Evolutionary conservation across 2,797 vertebrate genomes (phyloP).

Genomic region (Naso thynnoides): DNA sequence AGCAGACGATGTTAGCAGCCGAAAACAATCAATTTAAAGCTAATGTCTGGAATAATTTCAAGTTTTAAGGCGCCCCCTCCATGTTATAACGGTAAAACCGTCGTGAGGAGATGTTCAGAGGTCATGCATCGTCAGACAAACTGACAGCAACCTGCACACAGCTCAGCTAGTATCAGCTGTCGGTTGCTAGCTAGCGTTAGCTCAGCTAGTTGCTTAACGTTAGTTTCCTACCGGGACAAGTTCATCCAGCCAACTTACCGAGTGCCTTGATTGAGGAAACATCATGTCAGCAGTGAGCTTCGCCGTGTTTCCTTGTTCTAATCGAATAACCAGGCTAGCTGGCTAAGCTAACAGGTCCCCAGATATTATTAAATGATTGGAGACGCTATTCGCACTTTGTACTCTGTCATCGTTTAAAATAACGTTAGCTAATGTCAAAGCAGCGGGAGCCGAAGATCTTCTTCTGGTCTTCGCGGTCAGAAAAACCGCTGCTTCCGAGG

Average conservation of each 20-base stretch:
- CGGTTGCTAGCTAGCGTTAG: conserved; percentile 71
- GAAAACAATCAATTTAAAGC: background rate
- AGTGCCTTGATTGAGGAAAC: conserved; percentile 98
- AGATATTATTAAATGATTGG: conserved; percentile 68
- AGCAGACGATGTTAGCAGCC: background rate
- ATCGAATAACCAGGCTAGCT: conserved; percentile 64
- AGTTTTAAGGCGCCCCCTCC: background rate
- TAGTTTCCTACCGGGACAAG: conserved; percentile 55
- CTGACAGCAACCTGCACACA: conserved; percentile 58
- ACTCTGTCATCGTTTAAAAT: conserved; percentile 78
- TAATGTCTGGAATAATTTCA: background rate
- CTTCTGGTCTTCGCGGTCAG: conserved; percentile 3
- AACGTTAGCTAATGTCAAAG: conserved; percentile 65
- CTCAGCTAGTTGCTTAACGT: conserved; percentile 36
- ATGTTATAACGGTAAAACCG: background rate
- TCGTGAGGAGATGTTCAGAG: background rate
- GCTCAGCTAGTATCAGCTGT: conserved; percentile 64
- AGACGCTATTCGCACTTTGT: conserved; percentile 73
- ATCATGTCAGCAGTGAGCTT: conserved; percentile 92
- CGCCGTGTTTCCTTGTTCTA: conserved; percentile 54
- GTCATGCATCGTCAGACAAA: conserved; percentile 40
- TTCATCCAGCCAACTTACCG: conserved; percentile 86
- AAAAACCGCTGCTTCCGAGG: background rate
- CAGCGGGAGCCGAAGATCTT: conserved; percentile 46
- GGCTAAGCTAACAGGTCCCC: conserved; percentile 79